phyloP scores from a whole-genome alignment of 2,888 invertebrate species.

The Rhingia rostrata region DNA sequence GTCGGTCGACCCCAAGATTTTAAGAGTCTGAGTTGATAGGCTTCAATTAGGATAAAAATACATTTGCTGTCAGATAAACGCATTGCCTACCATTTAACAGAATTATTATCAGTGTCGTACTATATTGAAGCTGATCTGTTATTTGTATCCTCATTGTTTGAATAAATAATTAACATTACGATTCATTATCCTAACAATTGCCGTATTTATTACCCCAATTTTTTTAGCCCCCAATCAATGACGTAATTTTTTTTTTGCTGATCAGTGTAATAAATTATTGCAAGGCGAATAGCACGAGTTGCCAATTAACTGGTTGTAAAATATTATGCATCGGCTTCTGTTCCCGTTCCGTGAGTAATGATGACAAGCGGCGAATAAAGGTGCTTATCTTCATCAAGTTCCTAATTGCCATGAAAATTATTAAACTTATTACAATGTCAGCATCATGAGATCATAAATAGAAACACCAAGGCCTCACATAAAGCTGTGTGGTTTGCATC shows the following conservation, averaged over 20 bases:
- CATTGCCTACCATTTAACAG: too few relatives aligned
- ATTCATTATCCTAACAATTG: too few relatives aligned
- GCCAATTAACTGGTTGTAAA: slow-evolving; percentile 21
- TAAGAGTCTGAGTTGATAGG: too few relatives aligned
- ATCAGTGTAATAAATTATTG: slow-evolving; percentile 12
- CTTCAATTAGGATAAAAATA: too few relatives aligned
- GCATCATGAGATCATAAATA: slow-evolving; percentile 58
- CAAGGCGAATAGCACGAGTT: slow-evolving; percentile 22
- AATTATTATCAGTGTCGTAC: too few relatives aligned
- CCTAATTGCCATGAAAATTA: slow-evolving; percentile 51
- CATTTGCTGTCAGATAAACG: too few relatives aligned
- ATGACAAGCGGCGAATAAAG: slow-evolving; percentile 5
- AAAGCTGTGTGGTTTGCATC: slow-evolving; percentile 29
- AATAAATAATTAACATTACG: too few relatives aligned
- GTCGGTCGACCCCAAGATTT: too few relatives aligned
- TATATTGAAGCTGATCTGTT: too few relatives aligned
- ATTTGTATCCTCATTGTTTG: too few relatives aligned
- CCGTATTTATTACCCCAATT: too few relatives aligned
- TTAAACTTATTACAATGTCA: slow-evolving; percentile 52
- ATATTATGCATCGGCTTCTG: slow-evolving; percentile 15
- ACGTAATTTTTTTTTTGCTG: not conserved
- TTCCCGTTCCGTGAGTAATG: not conserved
- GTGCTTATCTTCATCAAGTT: slow-evolving; percentile 24
- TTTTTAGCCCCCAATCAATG: not conserved
- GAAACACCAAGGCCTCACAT: slow-evolving; percentile 21